phyloP scores from a whole-genome alignment of 2,888 invertebrate genomes.

The Notodonta dromedarius region DNA sequence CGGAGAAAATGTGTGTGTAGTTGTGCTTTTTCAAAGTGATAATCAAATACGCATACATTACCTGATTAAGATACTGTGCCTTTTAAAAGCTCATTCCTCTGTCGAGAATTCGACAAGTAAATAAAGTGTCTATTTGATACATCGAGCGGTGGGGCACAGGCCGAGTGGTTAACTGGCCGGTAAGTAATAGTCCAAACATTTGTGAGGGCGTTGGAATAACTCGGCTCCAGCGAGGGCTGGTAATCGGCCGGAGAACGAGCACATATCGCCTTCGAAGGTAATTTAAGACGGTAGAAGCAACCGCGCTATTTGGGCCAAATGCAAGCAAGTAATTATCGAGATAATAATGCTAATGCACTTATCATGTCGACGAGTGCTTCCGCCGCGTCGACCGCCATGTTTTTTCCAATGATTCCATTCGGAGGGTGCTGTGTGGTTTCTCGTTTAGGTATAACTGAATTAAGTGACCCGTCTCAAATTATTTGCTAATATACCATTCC shows the following conservation, averaged over 20 bases:
- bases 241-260: conserved; percentile 55
- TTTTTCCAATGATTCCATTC: conserved; percentile 55
- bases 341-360: conserved; percentile 84
- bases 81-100: conserved; percentile 64
- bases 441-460: conserved; percentile 24
- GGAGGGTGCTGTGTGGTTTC: conserved; percentile 36
- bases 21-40: conserved; percentile 53
- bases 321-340: conserved; percentile 82
- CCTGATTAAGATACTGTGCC: conserved; percentile 65
- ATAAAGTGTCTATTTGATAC: conserved; percentile 60
- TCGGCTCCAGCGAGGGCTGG: conserved; percentile 46
- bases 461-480: conserved; percentile 8
- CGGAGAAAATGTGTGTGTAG: conserved; percentile 38
- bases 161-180: conserved; percentile 59
- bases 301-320: conserved; percentile 80
- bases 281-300: conserved; percentile 75
- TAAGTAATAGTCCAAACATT: conserved; percentile 76
- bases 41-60: conserved; percentile 61
- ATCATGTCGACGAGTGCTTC: conserved; percentile 81
- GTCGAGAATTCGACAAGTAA: conserved; percentile 61
- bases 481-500: background rate
- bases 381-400: conserved; percentile 60
- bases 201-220: conserved; percentile 55
- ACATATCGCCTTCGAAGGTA: conserved; percentile 65
- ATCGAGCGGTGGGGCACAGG: conserved; percentile 47